Conservation (phyloP, 1,140 invertebrate species). For the Ericerus pela region DNA sequence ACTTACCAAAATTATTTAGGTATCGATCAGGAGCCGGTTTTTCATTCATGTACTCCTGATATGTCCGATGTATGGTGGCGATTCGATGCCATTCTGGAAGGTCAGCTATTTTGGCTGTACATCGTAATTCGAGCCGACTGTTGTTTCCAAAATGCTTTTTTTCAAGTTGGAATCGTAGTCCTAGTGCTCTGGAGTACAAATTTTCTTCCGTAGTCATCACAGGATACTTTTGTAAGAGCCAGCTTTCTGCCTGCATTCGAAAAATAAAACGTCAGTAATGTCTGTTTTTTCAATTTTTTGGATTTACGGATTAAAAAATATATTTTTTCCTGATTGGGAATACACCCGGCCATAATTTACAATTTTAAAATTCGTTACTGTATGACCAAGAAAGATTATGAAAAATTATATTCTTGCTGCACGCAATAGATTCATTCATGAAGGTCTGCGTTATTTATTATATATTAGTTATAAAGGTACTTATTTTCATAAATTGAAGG, state of each 20-base stretch:
- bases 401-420: no score
- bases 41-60: neutral
- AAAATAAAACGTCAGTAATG: no score
- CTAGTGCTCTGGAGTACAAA: neutral
- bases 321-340: no score
- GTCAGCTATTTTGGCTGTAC: neutral
- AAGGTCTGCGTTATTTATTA: no score
- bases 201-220: neutral
- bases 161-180: neutral
- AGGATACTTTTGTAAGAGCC: slow-evolving; percentile 3
- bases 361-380: no score
- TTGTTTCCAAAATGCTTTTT: neutral
- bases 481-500: no score
- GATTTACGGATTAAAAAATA: no score
- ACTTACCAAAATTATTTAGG: neutral
- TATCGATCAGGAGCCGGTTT: neutral
- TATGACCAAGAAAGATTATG: no score
- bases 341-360: no score
- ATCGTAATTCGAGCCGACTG: neutral
- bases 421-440: no score
- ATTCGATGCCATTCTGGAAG: neutral
- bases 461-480: no score
- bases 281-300: no score
- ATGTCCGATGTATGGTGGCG: neutral
- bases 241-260: slow-evolving; percentile 2